Evolutionary conservation across 2,888 invertebrate genomes (phyloP), one percentile per base, ranked within the genome.

Genomic region (Taphrorychus bicolor): DNA sequence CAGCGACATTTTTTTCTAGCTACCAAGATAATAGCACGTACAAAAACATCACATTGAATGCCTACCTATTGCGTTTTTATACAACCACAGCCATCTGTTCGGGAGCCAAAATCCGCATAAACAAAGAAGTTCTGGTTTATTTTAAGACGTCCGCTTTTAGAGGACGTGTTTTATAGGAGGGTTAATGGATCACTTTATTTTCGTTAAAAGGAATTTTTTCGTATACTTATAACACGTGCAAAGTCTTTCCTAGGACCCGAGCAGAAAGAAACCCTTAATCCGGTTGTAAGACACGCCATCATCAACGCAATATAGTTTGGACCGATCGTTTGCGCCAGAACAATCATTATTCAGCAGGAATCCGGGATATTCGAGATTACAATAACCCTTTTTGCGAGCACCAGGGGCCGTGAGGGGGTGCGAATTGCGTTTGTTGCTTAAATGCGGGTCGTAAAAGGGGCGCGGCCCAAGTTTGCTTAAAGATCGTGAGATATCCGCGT

Each of bases 261-360:
- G n/a, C n/a, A n/a, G n/a, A n/a, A n/a, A n/a, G n/a, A n/a, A n/a
- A n/a, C n/a, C n/a, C n/a, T n/a, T n/a, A n/a, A n/a, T n/a, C n/a
- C n/a, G n/a, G n/a, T n/a, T n/a, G n/a, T n/a, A n/a, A n/a, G n/a
- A n/a, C n/a, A n/a, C n/a, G 3, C 32, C 9, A 32, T 9, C 32
- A 9, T 32, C 32, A 32, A 32, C 7, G 11, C 32, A 32, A 7
- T 9, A 32, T 32, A 32, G 11, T 32, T 11, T 32, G 32, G 7
- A 19, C 17, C 19, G 32, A 63, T 63, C 63, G 32, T 63, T 63
- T 40, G 56, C 21, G 48, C 22, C 19, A 3, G 40, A 57, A 19
- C 52, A 32, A 52, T 64, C 64, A 59, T 65, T 65, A 65, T 65
- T 65, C 45, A 65, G 59, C n/a, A 41, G 59, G 24, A 51, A 59